Evolutionary conservation across 92 coral and sea anemone genomes (phyloP), one percentile per base, ranked within the genome.

Genomic region (Pocillopora grandis): DNA sequence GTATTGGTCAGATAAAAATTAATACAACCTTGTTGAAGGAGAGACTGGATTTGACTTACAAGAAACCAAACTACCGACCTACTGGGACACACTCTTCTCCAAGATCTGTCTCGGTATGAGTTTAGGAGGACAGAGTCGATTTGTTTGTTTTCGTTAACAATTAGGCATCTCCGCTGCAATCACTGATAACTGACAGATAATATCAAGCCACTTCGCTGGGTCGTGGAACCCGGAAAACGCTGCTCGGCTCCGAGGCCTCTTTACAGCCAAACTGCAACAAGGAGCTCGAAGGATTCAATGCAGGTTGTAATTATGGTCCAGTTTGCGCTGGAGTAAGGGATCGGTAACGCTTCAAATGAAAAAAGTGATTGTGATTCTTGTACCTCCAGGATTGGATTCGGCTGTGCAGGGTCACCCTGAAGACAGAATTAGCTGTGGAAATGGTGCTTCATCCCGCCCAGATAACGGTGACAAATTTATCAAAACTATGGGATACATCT

Each of bases 341-440:
- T 90, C 60, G 93, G 93, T 21, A 18, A 78, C 63, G 10, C 37
- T 36, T 33, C 80, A 19, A 86, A 76, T n/a, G 84, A 83, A 80
- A 72, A 90, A 19, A 52, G 72, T 31, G 18, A 27, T 58, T 58
- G 80, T 23, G 52, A 23, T 31, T 49, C 77, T 3, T 79, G 86
- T 21, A 88, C 87, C 61, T 90, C 93, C 37, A 76, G 86, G 49
- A 67, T 90, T 60, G 93, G 90, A 33, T 90, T 90, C 66, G 93
- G 93, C 0, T 79, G 83, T 18, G 90, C 86, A 37, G 90, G 93
- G 36, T 62, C 87, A 60, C 17, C 88, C 72, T 52, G 93, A 87
- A 71, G 86, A 90, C 62, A 66, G 78, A 0, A 87, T 78, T 69
- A 82, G 90, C 3, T 90, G 90, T 55, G 90, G 93, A 9, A 90